Evolutionary conservation across 2,113 vertebrate species (phyloP).

Genomic region (Platycercus adscitus): DNA sequence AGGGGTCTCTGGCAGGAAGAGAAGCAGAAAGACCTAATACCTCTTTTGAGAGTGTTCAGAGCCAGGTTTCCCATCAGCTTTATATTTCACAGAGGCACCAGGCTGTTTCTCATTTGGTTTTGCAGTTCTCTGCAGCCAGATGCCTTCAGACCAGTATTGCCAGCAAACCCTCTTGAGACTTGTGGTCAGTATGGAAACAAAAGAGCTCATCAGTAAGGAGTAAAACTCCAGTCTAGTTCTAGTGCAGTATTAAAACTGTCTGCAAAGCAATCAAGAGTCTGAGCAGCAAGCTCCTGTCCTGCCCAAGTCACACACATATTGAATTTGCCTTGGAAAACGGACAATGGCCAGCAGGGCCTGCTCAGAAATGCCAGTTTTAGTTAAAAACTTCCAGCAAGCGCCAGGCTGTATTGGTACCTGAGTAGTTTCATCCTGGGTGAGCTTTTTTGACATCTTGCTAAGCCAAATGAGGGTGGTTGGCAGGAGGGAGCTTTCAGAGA

Average conservation of each 20-base stretch:
- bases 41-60: not conserved
- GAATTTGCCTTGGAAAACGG: slow-evolving; percentile 23
- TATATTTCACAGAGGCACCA: not conserved
- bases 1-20: not conserved
- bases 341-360: not conserved
- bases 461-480: not conserved
- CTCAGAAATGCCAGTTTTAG: slow-evolving; percentile 13
- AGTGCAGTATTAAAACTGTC: not conserved
- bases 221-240: not conserved
- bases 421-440: not conserved
- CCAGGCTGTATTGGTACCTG: not conserved
- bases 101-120: not conserved
- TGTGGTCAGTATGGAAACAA: not conserved
- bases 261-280: not conserved
- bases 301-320: not conserved
- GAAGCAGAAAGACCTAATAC: not conserved
- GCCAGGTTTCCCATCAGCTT: not conserved
- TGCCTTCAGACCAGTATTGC: not conserved
- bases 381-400: not conserved
- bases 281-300: not conserved
- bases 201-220: not conserved
- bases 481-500: not conserved
- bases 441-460: slow-evolving; percentile 19
- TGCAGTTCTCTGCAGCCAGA: not conserved
- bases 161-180: not conserved